Base-by-base conservation (phyloP, 30 jellyfish, hydroid and myxozoan species). In the Sanderia malayensis region DNA sequence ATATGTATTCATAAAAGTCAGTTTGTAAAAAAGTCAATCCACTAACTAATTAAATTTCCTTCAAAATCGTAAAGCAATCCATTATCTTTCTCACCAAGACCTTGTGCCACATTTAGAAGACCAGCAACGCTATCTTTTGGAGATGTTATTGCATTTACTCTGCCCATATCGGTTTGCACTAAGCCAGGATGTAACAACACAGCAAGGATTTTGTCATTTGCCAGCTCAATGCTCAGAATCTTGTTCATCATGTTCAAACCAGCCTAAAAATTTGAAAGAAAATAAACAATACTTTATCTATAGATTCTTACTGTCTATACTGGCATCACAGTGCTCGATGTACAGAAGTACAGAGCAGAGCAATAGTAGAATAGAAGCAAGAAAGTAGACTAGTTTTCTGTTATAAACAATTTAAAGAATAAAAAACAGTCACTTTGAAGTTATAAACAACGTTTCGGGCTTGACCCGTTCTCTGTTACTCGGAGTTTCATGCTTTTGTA, bases 131-230 rank as follows among this genome's bases (percentile, higher is more conserved):
- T 27, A 9, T 59, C 87, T 11, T 70, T 86, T 2, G 80, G 71
- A 33, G 95, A 37, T 28, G 83, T 74, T 13, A 58, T 31, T 21
- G 98, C 98, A 52, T 27, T 31, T 2, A 58, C 46, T 19, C 98
- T 96, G 11, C 98, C 98, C 82, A 77, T 64, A 6, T 76, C 94
- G 21, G 98, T 90, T 63, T 81, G 69, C 18, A 90, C 98, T 88
- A 88, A 78, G 13, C 98, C 98, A 37, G 98, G 98, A 67, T 84
- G 89, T 58, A 90, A 26, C 37, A 71, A 20, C 31, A 79, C 93
- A 0, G 89, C 98, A 44, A 90, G 69, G 24, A 90, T 76, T 25
- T 71, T 66, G 72, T 90, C 95, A 9, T 61, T 60, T 71, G 83
- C 77, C 72, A 90, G 64, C 60, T 90, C 98, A 31, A 81, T 71